Evolutionary conservation across 2,888 invertebrate species (phyloP), one percentile per base, ranked within the genome.

Genomic region (Neoascia interrupta): DNA sequence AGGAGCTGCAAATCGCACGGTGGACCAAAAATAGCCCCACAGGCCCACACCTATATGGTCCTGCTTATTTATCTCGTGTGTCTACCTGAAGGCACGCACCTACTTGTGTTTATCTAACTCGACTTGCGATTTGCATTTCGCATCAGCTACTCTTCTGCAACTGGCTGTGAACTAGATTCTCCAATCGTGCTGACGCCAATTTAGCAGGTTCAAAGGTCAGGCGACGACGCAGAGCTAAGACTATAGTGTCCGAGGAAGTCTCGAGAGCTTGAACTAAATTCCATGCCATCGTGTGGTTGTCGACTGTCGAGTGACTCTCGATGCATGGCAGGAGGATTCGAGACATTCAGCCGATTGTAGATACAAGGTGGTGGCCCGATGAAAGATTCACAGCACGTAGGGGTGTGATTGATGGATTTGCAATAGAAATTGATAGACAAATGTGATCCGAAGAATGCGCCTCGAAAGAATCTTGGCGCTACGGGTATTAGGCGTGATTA

Each of bases 311-410:
- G 10, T 5, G 4, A 13, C 28, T 19, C 34, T 41, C 56, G 54
- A 41, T 68, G 61, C 10, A 69, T 69, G 72, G 72, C 72, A 61
- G 51, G n/a, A n/a, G n/a, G 63, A 79, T 79, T 61, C 56, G 41
- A 54, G 49, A 73, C 79, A 61, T 68, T n/a, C n/a, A n/a, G n/a
- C n/a, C n/a, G n/a, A n/a, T n/a, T n/a, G n/a, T n/a, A n/a, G 68
- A 79, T 68, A 68, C 49, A 61, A 66, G 72, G 73, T 73, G 68
- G 66, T 60, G 68, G 79, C 31, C 61, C 79, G 79, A 56, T 79
- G 79, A 79, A 79, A 72, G 79, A 79, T 79, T 79, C 79, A 79
- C 68, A 61, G 56, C 72, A 70, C 68, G 63, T 73, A 61, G 49
- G 41, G 21, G 15, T 53, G 51, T 56, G 79, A 79, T 79, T 79